A percentile compares a stretch with the other conserved stretches of the same genome.
Conservation (phyloP, 1,140 invertebrate species). For the Zaprionus davidi region DNA sequence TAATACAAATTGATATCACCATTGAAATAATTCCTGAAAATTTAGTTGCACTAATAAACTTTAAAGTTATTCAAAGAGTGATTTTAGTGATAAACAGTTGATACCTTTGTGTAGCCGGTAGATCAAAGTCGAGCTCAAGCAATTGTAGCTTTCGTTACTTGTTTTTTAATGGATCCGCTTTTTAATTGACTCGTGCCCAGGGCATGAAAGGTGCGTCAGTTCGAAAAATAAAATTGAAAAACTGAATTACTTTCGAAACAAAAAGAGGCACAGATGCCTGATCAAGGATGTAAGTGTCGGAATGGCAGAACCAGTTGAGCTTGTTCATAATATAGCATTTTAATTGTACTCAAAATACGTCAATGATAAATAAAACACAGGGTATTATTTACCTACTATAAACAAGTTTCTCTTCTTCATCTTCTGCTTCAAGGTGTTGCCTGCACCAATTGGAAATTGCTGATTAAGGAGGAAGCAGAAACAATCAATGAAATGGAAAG, state of each 20-base stretch:
- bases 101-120: too few relatives aligned
- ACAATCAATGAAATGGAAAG: background rate
- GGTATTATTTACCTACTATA: conserved; percentile 5
- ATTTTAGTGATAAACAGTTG: background rate
- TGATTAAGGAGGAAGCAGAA: background rate
- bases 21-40: too few relatives aligned
- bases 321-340: conserved; percentile 12
- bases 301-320: conserved; percentile 10
- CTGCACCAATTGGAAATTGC: background rate
- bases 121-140: background rate
- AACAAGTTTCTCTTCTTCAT: background rate
- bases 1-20: too few relatives aligned
- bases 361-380: conserved; percentile 19
- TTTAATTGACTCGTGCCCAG: conserved; percentile 19
- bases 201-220: conserved; percentile 24
- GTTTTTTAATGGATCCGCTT: background rate
- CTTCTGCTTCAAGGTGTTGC: background rate
- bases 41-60: too few relatives aligned
- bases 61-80: background rate
- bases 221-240: conserved; percentile 2
- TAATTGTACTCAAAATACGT: background rate
- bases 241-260: conserved; percentile 15
- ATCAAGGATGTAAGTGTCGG: conserved; percentile 28
- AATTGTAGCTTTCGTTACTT: background rate
- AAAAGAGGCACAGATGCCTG: conserved; percentile 5